Conservation (phyloP, 2,888 invertebrate genomes). For the Eurois occulta region DNA sequence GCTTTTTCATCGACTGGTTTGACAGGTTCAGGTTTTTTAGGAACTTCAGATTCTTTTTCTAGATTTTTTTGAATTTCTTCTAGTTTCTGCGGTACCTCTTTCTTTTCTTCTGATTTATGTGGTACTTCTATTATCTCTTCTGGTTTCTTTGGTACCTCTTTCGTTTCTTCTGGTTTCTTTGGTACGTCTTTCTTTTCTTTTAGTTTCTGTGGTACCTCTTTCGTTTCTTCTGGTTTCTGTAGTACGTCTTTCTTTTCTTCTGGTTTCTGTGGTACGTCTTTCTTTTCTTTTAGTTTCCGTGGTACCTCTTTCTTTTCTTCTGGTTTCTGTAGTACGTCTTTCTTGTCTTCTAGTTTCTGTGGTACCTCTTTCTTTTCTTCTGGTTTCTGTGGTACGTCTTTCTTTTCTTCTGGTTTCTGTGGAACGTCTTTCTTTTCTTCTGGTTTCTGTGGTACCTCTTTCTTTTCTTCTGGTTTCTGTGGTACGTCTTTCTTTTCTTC, state of each 20-base stretch:
- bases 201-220: neutral
- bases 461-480: constrained; percentile 15
- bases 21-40: constrained; percentile 9
- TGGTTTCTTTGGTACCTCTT: neutral
- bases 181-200: neutral
- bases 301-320: constrained; percentile 14
- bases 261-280: constrained; percentile 4
- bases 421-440: constrained; percentile 17
- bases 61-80: constrained; percentile 18
- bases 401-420: neutral
- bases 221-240: constrained; percentile 13
- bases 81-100: constrained; percentile 2
- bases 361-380: constrained; percentile 16
- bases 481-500: neutral
- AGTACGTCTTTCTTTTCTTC: constrained; percentile 13
- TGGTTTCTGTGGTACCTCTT: constrained; percentile 1
- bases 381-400: constrained; percentile 5
- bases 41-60: constrained; percentile 1
- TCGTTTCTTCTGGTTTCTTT: constrained; percentile 17
- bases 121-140: neutral
- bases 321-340: neutral
- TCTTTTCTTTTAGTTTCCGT: neutral
- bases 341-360: constrained; percentile 16
- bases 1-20: constrained; percentile 16
- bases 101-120: constrained; percentile 15